phyloP scores from a whole-genome alignment of 2,797 vertebrate genomes.

The Pantherophis alleghaniensis region DNA sequence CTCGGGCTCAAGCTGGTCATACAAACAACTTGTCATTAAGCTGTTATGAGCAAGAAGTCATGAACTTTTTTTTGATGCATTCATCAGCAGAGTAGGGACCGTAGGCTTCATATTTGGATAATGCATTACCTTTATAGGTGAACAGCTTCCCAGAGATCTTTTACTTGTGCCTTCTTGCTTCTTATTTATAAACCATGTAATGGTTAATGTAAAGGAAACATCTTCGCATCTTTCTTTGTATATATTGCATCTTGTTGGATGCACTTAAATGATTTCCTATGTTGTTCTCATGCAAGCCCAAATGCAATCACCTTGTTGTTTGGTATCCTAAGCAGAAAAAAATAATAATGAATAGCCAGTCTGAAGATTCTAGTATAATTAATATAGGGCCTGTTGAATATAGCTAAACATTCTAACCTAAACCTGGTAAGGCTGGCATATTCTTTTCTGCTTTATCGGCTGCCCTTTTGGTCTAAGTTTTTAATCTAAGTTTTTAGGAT shows the following conservation, averaged over 20 bases:
- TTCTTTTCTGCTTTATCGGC: neutral
- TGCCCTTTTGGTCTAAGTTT: neutral
- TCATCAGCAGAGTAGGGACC: neutral
- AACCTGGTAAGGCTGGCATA: neutral
- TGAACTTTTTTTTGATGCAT: neutral
- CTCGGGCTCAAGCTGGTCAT: neutral
- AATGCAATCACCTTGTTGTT: neutral
- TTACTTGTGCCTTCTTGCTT: neutral
- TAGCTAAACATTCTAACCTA: neutral
- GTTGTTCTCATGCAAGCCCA: neutral
- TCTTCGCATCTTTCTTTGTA: neutral
- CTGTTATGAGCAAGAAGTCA: neutral
- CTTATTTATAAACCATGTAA: neutral
- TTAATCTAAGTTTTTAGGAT: neutral
- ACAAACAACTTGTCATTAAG: neutral
- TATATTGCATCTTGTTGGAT: neutral
- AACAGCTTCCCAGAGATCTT: neutral
- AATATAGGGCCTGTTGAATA: neutral
- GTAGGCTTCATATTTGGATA: neutral
- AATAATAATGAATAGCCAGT: too few species aligned
- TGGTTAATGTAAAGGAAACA: neutral
- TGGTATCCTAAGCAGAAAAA: neutral
- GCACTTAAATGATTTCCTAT: neutral
- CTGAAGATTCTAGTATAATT: too few species aligned
- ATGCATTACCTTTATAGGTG: neutral